Evolutionary conservation across 2,888 invertebrate genomes (phyloP).

Genomic region (Erebia aethiops): DNA sequence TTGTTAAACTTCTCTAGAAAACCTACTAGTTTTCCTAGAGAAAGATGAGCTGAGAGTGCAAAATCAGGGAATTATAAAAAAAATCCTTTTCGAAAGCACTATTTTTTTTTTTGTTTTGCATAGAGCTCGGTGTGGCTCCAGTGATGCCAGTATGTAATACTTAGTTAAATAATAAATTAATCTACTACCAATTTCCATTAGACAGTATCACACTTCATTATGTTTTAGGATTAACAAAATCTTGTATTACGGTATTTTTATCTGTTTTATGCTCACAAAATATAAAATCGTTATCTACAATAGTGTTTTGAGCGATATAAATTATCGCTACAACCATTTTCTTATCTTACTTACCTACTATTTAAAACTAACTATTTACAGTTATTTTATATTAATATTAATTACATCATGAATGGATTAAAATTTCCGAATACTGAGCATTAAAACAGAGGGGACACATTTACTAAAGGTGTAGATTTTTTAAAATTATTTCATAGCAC

Average conservation of each 20-base stretch:
- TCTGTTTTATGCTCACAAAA: constrained; percentile 16
- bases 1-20: not conserved
- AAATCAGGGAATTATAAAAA: too few relatives aligned
- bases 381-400: constrained; percentile 30
- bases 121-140: too few relatives aligned
- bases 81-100: too few relatives aligned
- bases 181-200: too few relatives aligned
- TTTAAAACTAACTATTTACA: constrained; percentile 37
- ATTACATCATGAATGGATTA: constrained; percentile 28
- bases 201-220: too few relatives aligned
- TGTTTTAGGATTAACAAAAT: not conserved
- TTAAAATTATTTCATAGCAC: too few relatives aligned
- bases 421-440: constrained; percentile 36
- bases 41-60: too few relatives aligned
- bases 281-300: constrained; percentile 17
- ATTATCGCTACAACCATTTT: constrained; percentile 31
- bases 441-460: constrained; percentile 6
- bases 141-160: too few relatives aligned
- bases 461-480: not conserved
- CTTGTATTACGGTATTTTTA: not conserved
- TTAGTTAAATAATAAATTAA: too few relatives aligned
- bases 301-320: constrained; percentile 21
- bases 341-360: constrained; percentile 22
- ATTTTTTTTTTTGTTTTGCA: too few relatives aligned
- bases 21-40: too few relatives aligned